Percentiles rank a stretch among this genome's conserved stretches.
These are phyloP conservation scores for Tetheella fluctuosa DNA, from an alignment of 2,888 invertebrate species.

Conservation along the genomic window DNA sequence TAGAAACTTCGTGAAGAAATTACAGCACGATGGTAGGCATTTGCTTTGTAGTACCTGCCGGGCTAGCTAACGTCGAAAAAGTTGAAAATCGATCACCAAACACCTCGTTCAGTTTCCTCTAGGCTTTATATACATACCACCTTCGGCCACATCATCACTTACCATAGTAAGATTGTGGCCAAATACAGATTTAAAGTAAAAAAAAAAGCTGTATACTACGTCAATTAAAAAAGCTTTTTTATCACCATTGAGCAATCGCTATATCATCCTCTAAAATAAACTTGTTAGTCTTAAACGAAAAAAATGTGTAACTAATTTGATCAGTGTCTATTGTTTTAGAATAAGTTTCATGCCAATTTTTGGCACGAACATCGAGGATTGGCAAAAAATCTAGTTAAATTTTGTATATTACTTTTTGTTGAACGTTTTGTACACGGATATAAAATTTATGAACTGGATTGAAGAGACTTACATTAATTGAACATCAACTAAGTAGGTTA, in stretches of 20 bases:
- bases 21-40: too few species aligned
- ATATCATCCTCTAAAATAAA: constrained; percentile 35
- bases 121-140: too few species aligned
- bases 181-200: too few species aligned
- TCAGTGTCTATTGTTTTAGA: constrained; percentile 38
- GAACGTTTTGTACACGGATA: not conserved
- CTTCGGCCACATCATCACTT: too few species aligned
- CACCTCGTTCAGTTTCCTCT: too few species aligned
- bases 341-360: constrained; percentile 29
- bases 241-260: not conserved
- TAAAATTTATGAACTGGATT: not conserved
- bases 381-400: constrained; percentile 10
- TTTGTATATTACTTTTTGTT: constrained; percentile 16
- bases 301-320: constrained; percentile 38
- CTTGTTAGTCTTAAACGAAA: constrained; percentile 19
- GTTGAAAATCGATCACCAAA: too few species aligned
- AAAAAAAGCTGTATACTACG: too few species aligned
- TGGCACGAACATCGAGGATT: constrained; percentile 22
- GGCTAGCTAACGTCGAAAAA: too few species aligned
- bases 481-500: too few species aligned
- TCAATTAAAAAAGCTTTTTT: not conserved
- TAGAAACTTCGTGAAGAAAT: too few species aligned
- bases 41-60: too few species aligned
- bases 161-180: too few species aligned
- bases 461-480: not conserved